Conservation (phyloP, 2,797 vertebrate species). For the Kryptolebias ocellatus region DNA sequence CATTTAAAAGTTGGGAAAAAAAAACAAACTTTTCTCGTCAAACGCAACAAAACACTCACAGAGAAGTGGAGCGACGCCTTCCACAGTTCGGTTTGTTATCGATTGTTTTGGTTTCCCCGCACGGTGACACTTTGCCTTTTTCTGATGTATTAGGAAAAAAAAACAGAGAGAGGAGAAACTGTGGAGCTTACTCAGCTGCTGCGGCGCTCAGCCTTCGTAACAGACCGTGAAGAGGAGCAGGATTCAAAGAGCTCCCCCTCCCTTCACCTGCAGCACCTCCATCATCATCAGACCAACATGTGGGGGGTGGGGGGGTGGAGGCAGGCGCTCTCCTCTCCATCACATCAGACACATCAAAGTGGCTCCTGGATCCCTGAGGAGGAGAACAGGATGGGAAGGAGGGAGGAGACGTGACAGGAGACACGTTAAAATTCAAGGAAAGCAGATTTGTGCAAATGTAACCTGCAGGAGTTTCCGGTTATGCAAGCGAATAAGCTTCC, state of each 20-base stretch:
- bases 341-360: conserved; percentile 74
- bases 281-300: conserved; percentile 33
- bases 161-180: conserved; percentile 6
- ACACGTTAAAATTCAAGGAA: conserved; percentile 45
- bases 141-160: conserved; percentile 11
- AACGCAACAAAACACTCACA: no score
- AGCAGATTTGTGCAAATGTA: conserved; percentile 3
- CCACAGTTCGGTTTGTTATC: conserved; percentile 13
- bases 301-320: conserved; percentile 19
- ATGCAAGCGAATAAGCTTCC: neutral
- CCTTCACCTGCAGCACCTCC: conserved; percentile 13
- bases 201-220: conserved; percentile 26
- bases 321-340: conserved; percentile 36
- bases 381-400: conserved; percentile 48
- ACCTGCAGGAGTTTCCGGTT: conserved; percentile 11
- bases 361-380: conserved; percentile 64
- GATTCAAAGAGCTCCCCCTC: conserved; percentile 47
- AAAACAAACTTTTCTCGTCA: no score
- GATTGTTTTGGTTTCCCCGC: conserved; percentile 42
- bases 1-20: no score
- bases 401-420: conserved; percentile 40
- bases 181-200: conserved; percentile 45
- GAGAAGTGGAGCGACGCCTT: conserved; percentile 17
- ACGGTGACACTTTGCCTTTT: conserved; percentile 31
- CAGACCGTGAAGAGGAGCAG: conserved; percentile 47